These are phyloP conservation scores for Cyclina sinensis DNA, from an alignment of 1,140 invertebrate species.

Conservation along the genomic window DNA sequence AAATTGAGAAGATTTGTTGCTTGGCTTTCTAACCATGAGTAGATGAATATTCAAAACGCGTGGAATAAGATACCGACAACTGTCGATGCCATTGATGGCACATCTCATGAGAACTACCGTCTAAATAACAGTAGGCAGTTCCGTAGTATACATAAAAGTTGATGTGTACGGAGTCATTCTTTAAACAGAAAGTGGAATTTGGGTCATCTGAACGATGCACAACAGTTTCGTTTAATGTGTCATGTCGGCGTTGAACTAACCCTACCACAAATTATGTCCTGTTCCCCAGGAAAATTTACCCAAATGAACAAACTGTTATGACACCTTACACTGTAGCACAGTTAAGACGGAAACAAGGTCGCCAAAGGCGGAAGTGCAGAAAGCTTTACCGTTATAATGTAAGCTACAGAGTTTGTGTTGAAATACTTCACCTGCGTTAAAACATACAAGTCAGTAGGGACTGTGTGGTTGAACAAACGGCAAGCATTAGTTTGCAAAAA, in stretches of 20 bases:
- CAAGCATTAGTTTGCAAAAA: not conserved
- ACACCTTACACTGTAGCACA: not conserved
- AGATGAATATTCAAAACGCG: not conserved
- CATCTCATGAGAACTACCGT: not conserved
- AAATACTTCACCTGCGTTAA: not conserved
- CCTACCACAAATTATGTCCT: not conserved
- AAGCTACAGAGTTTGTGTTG: not conserved
- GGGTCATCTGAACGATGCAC: not conserved
- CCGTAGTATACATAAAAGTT: not conserved
- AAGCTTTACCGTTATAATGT: not conserved
- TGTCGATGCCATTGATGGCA: slow-evolving; percentile 9
- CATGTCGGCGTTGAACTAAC: not conserved
- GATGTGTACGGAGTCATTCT: not conserved
- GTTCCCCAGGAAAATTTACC: not conserved
- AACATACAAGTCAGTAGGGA: not conserved
- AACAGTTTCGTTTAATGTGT: not conserved
- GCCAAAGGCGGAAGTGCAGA: too few relatives aligned
- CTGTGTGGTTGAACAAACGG: not conserved
- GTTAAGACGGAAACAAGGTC: not conserved
- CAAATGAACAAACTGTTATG: not conserved
- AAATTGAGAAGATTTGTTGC: not conserved
- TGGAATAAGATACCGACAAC: not conserved
- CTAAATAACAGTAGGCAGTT: not conserved
- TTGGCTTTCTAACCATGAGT: not conserved
- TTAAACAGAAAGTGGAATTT: not conserved